Evolutionary conservation across 2,797 vertebrate genomes (phyloP).

Genomic region (Iguana delicatissima): DNA sequence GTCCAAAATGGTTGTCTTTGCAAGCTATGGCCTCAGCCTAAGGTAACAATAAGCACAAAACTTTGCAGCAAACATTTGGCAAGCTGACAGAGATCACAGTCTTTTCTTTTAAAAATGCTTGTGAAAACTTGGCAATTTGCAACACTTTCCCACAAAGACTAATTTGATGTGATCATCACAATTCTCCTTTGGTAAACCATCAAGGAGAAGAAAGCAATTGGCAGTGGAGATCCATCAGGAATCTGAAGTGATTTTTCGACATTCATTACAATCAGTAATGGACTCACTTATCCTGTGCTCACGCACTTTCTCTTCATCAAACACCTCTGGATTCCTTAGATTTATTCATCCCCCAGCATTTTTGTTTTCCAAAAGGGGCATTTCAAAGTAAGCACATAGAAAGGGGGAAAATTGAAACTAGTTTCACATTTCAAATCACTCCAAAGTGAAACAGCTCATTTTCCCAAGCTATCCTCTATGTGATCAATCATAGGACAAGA

Average conservation of each 20-base stretch:
- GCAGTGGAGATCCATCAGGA: neutral
- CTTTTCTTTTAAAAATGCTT: neutral
- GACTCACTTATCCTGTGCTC: slow-evolving; percentile 10
- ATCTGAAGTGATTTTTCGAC: slow-evolving; percentile 43
- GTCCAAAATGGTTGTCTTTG: neutral
- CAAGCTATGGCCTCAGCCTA: neutral
- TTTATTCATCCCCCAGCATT: slow-evolving; percentile 21
- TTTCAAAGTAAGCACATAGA: slow-evolving; percentile 30
- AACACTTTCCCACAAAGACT: slow-evolving; percentile 19
- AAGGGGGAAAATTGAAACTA: slow-evolving; percentile 23
- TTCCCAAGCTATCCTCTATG: slow-evolving; percentile 48
- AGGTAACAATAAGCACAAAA: slow-evolving; percentile 4
- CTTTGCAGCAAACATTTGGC: neutral
- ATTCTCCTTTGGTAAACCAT: slow-evolving; percentile 27
- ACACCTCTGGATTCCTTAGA: slow-evolving; percentile 37
- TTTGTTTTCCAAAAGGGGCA: slow-evolving; percentile 35
- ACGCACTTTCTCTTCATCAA: slow-evolving; percentile 1
- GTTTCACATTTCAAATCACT: slow-evolving; percentile 49
- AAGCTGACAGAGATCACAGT: neutral
- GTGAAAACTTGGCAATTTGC: slow-evolving; percentile 4
- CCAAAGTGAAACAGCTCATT: slow-evolving; percentile 42
- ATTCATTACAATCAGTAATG: slow-evolving; percentile 36
- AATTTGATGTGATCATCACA: slow-evolving; percentile 25
- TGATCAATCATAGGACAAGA: slow-evolving; percentile 39
- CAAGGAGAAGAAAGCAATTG: slow-evolving; percentile 26